Evolutionary conservation across 2,888 invertebrate species (phyloP).

Genomic region (Synergus japonicus): DNA sequence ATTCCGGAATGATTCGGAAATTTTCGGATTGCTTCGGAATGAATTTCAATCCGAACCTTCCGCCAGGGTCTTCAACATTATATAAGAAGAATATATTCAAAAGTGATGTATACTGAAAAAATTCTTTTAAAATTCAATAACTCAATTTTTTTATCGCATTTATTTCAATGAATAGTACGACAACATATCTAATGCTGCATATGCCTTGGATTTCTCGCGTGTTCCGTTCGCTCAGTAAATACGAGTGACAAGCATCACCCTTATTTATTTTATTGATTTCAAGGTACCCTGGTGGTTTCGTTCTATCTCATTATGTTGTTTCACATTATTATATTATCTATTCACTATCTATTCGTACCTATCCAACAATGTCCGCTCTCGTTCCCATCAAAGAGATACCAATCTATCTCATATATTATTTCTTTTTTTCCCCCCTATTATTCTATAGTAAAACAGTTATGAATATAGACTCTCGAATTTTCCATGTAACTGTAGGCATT

Average conservation of each 20-base stretch:
- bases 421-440: background rate
- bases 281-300: slow-evolving; percentile 10
- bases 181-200: background rate
- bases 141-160: background rate
- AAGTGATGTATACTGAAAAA: no score
- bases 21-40: no score
- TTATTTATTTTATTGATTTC: slow-evolving; percentile 65
- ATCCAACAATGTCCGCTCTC: background rate
- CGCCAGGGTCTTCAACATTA: no score
- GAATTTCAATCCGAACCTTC: no score
- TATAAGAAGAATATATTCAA: no score
- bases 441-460: background rate
- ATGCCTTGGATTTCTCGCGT: background rate
- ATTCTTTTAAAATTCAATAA: no score
- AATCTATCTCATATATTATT: background rate
- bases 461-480: background rate
- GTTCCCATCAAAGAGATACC: background rate
- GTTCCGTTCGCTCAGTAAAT: slow-evolving; percentile 51
- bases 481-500: background rate
- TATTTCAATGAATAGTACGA: background rate
- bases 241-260: slow-evolving; percentile 43
- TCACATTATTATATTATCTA: slow-evolving; percentile 21
- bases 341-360: background rate
- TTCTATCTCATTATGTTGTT: slow-evolving; percentile 1
- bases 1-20: no score